Conservation (phyloP, 2,113 vertebrate genomes). For the Ceyx melanurus region DNA sequence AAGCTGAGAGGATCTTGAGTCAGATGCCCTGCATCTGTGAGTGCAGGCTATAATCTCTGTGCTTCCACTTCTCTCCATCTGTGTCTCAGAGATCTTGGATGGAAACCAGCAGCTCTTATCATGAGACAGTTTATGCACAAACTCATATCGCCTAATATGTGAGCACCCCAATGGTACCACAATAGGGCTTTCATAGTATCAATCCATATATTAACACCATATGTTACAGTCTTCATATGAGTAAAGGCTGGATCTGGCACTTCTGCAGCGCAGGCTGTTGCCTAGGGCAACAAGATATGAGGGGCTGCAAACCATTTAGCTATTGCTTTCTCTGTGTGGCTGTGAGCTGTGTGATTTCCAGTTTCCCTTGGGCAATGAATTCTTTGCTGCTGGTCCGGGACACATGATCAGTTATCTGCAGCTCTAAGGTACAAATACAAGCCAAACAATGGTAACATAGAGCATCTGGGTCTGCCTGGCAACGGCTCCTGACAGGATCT, state of each 20-base stretch:
- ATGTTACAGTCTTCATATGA: neutral
- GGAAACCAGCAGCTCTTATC: neutral
- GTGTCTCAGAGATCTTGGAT: neutral
- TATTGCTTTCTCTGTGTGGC: conserved; percentile 10
- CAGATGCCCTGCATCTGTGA: neutral
- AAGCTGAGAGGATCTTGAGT: neutral
- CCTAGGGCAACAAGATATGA: conserved; percentile 41
- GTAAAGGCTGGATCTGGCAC: neutral
- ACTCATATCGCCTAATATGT: rapidly evolving
- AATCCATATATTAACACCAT: conserved; percentile 1
- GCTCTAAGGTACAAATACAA: conserved; percentile 5
- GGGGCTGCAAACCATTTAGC: conserved; percentile 13
- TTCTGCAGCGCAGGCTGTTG: conserved; percentile 28
- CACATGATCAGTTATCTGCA: conserved; percentile 18
- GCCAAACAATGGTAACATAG: neutral
- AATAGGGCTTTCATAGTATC: neutral
- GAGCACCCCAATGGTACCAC: neutral
- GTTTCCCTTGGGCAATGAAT: conserved; percentile 38
- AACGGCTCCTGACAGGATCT: neutral
- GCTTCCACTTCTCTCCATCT: neutral
- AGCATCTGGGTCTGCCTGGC: neutral
- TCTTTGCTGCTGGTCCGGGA: neutral
- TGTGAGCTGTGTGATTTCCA: neutral
- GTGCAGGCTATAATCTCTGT: neutral
- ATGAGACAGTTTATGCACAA: neutral